These are phyloP conservation scores for Hypsibius dujardini DNA, from an alignment of 1,140 invertebrate genomes.

Conservation along the genomic window DNA sequence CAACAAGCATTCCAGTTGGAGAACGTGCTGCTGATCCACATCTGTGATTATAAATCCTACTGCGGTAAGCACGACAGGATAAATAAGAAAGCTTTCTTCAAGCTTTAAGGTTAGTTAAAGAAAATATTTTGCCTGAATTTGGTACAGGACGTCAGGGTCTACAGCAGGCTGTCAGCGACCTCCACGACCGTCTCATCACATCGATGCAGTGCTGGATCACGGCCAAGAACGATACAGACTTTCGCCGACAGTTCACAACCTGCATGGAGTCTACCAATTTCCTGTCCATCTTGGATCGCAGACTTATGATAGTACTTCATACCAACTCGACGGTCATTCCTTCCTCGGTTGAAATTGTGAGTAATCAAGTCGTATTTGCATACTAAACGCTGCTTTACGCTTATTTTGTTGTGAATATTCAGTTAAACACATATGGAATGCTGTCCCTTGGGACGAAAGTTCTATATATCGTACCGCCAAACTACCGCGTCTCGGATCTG, in stretches of 20 bases:
- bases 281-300: background rate
- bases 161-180: background rate
- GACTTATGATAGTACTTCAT: background rate
- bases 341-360: background rate
- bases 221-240: background rate
- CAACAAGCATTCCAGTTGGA: background rate
- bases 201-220: background rate
- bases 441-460: background rate
- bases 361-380: background rate
- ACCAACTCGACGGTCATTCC: background rate
- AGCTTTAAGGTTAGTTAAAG: slow-evolving; percentile 1
- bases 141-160: background rate
- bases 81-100: too few species aligned
- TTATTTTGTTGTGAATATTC: background rate
- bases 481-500: background rate
- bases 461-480: background rate
- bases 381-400: background rate
- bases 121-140: too few species aligned
- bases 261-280: background rate
- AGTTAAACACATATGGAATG: background rate
- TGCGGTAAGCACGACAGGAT: background rate
- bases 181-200: background rate
- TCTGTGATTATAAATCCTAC: background rate
- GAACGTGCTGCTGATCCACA: background rate
- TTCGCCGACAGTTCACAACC: background rate